These are phyloP conservation scores for Sebastes minor DNA, from an alignment of 2,797 vertebrate genomes.

Conservation along the genomic window DNA sequence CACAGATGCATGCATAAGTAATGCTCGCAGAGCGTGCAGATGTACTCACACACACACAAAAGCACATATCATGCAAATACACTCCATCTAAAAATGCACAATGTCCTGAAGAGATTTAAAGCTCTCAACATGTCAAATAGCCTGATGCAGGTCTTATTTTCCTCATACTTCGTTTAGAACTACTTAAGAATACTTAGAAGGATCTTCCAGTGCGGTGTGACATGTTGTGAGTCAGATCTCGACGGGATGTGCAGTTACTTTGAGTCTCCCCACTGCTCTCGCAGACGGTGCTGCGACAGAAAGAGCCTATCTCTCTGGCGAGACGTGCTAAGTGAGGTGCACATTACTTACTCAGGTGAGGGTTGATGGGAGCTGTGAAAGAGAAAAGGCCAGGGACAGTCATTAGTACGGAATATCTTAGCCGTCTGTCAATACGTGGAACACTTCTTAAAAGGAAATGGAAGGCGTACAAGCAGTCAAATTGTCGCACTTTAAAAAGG, in stretches of 20 bases:
- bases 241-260: conserved; percentile 10
- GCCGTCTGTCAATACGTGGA: conserved; percentile 28
- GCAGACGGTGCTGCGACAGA: conserved; percentile 18
- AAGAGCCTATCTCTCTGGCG: conserved; percentile 5
- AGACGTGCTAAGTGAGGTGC: conserved; percentile 54
- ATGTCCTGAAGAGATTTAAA: conserved; percentile 28
- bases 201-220: conserved; percentile 19
- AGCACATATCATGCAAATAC: not conserved
- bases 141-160: conserved; percentile 7
- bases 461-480: not conserved
- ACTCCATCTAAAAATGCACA: not conserved
- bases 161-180: conserved; percentile 9
- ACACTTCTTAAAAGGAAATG: conserved; percentile 11
- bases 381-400: conserved; percentile 57
- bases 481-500: not conserved
- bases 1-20: conserved; percentile 34
- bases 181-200: conserved; percentile 21
- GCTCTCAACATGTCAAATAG: conserved; percentile 23
- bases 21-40: conserved; percentile 17
- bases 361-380: conserved; percentile 95
- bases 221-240: conserved; percentile 41
- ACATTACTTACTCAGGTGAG: conserved; percentile 96
- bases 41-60: not conserved
- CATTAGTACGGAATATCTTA: conserved; percentile 51
- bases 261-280: conserved; percentile 29